Evolutionary conservation across 2,113 vertebrate species (phyloP).

Genomic region (Stictonetta naevosa): DNA sequence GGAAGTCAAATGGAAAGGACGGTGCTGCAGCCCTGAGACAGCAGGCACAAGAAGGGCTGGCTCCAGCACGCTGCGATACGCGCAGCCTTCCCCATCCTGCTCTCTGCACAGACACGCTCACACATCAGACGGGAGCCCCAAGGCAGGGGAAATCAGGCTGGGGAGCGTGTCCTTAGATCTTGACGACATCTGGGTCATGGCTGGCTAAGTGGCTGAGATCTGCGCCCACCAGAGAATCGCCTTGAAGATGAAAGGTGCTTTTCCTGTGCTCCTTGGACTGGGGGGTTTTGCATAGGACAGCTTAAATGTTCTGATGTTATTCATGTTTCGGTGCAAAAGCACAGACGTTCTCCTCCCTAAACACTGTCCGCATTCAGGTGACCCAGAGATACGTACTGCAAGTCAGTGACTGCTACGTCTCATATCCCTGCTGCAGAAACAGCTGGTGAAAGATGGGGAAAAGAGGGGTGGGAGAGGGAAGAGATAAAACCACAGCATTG

Average conservation of each 20-base stretch:
- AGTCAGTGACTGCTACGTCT: neutral
- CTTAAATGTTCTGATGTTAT: neutral
- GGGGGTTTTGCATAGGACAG: rapidly evolving
- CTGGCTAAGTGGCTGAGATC: neutral
- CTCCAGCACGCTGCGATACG: neutral
- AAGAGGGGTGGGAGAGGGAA: neutral
- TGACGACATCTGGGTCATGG: rapidly evolving
- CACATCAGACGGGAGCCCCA: neutral
- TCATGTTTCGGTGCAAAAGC: neutral
- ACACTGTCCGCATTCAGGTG: neutral
- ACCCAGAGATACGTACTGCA: neutral
- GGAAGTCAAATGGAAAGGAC: neutral
- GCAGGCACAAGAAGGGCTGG: neutral
- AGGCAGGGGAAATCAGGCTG: neutral
- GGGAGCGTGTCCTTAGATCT: neutral
- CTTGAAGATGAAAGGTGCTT: neutral
- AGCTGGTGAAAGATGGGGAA: neutral
- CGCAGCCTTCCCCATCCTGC: neutral
- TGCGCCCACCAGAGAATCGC: neutral
- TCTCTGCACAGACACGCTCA: neutral
- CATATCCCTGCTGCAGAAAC: neutral
- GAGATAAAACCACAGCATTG: neutral
- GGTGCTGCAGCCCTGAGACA: neutral
- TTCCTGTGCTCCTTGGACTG: neutral
- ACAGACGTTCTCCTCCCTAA: neutral